Percentiles rank a stretch among this genome's conserved stretches.
Conservation (phyloP, 2,797 vertebrate genomes). For the Karalla daura region DNA sequence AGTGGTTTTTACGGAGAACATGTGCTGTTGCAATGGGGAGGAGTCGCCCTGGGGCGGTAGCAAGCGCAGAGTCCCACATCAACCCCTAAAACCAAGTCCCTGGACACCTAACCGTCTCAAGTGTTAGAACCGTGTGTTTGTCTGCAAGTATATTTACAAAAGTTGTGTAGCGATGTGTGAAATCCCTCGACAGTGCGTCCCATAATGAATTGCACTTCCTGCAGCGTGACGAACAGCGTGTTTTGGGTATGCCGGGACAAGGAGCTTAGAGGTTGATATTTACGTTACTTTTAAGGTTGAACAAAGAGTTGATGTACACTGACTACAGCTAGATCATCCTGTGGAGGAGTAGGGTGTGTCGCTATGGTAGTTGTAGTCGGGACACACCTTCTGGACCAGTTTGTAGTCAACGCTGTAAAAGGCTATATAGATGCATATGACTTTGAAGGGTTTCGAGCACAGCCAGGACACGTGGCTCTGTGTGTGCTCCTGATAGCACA, state of each 20-base stretch:
- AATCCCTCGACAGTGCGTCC: slow-evolving; percentile 24
- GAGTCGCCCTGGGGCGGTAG: slow-evolving; percentile 48
- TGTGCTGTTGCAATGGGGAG: slow-evolving; percentile 68
- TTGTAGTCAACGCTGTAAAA: slow-evolving; percentile 99
- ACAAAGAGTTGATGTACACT: slow-evolving; percentile 40
- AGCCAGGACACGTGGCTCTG: slow-evolving; percentile 99
- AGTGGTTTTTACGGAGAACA: slow-evolving; percentile 69
- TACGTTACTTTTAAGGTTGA: slow-evolving; percentile 43
- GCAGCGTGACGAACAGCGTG: slow-evolving; percentile 34
- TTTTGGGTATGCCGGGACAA: slow-evolving; percentile 51
- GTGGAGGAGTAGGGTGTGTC: slow-evolving; percentile 97
- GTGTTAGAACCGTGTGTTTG: slow-evolving; percentile 16
- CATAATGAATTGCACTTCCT: slow-evolving; percentile 4
- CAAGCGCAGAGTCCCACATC: slow-evolving; percentile 56
- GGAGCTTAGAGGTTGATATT: slow-evolving; percentile 59
- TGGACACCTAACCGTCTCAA: slow-evolving; percentile 52
- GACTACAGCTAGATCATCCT: slow-evolving; percentile 82
- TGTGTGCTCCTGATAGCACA: slow-evolving; percentile 98
- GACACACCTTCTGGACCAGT: slow-evolving; percentile 99
- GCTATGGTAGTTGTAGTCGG: slow-evolving; percentile 99
- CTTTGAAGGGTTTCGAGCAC: slow-evolving; percentile 99
- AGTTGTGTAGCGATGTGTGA: slow-evolving; percentile 15
- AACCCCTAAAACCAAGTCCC: slow-evolving; percentile 59
- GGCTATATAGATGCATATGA: slow-evolving; percentile 99
- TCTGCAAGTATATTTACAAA: slow-evolving; percentile 44